Percentiles rank a stretch among this genome's conserved stretches.
Conservation (phyloP, 1,140 invertebrate genomes). For the Hesperophylax magnus region DNA sequence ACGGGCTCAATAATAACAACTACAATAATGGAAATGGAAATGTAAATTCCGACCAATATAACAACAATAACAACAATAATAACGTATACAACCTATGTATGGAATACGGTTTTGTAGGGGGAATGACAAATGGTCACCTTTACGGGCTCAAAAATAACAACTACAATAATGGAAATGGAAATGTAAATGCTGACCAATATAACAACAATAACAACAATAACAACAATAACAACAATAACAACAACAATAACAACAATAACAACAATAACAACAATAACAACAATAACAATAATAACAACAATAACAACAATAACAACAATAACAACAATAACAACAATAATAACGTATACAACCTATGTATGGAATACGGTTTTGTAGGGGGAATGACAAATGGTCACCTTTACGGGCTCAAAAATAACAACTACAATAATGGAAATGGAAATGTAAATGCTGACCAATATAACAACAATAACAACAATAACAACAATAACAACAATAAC, state of each 20-base stretch:
- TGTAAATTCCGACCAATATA: neutral
- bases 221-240: neutral
- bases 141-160: neutral
- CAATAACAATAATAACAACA: neutral
- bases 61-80: neutral
- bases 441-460: neutral
- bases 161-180: neutral
- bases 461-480: neutral
- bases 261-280: neutral
- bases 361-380: too few species aligned
- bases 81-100: too few species aligned
- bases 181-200: neutral
- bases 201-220: neutral
- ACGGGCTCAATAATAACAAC: too few species aligned
- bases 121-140: too few species aligned
- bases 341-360: too few species aligned
- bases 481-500: too few species aligned
- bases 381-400: too few species aligned
- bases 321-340: too few species aligned
- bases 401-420: neutral
- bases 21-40: neutral
- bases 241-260: neutral
- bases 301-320: neutral
- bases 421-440: neutral
- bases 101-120: too few species aligned